Evolutionary conservation across 2,888 invertebrate genomes (phyloP).

Genomic region (Athalia circularis): DNA sequence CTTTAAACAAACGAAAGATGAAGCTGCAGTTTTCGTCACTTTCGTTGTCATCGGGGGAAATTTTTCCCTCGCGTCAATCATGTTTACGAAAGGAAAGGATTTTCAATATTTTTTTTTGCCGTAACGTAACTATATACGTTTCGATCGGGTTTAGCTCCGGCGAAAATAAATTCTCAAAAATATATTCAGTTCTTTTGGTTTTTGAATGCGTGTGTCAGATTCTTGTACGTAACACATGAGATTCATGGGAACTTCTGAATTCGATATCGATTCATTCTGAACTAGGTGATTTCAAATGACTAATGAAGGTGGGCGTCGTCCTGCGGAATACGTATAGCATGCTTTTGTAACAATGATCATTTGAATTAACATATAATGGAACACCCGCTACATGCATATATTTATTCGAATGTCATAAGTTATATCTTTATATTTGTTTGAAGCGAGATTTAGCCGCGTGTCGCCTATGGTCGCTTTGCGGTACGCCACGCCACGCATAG

Average conservation of each 20-base stretch:
- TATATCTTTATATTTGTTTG: slow-evolving; percentile 41
- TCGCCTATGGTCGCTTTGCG: slow-evolving; percentile 24
- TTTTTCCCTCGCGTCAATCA: background rate
- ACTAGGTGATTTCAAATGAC: slow-evolving; percentile 29
- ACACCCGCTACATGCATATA: background rate
- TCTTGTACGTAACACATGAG: background rate
- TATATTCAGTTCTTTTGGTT: background rate
- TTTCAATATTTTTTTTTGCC: too few species aligned
- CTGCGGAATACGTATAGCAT: background rate
- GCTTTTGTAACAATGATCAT: background rate
- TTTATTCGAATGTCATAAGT: slow-evolving; percentile 35
- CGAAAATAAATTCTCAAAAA: too few species aligned
- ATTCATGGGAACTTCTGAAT: slow-evolving; percentile 25
- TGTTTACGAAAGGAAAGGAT: too few species aligned
- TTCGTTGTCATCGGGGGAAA: background rate
- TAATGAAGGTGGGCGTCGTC: slow-evolving; percentile 37
- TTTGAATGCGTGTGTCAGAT: slow-evolving; percentile 20
- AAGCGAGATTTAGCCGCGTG: slow-evolving; percentile 36
- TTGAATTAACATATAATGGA: slow-evolving; percentile 8
- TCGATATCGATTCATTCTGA: background rate
- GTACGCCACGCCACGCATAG: background rate
- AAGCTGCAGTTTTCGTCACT: background rate
- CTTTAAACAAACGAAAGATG: background rate
- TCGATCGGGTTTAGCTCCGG: background rate
- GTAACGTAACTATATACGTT: too few species aligned